Evolutionary conservation across 2,888 invertebrate species (phyloP).

Genomic region (Adelphocoris suturalis): DNA sequence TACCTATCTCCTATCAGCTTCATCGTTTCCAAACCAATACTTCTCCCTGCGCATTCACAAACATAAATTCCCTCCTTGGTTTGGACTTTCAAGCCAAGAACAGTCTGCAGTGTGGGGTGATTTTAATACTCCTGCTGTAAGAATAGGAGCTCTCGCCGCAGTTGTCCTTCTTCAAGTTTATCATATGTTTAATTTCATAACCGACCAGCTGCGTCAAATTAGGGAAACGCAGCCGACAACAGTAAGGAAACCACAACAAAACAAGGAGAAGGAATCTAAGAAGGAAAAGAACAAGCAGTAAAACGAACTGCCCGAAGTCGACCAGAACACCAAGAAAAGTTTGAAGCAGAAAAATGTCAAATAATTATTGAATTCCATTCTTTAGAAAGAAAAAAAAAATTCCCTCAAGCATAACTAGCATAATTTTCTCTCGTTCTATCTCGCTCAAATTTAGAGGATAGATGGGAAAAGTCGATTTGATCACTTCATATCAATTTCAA

Average conservation of each 20-base stretch:
- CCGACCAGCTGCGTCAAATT: constrained; percentile 89
- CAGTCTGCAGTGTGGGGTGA: constrained; percentile 83
- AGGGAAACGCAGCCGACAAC: constrained; percentile 81
- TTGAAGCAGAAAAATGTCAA: constrained; percentile 83
- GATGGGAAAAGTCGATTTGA: no score
- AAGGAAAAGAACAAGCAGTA: constrained; percentile 81
- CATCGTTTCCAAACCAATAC: no score
- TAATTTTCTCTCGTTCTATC: no score
- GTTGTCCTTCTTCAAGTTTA: constrained; percentile 91
- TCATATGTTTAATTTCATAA: constrained; percentile 94
- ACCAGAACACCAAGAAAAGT: constrained; percentile 90
- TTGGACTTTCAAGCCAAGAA: constrained; percentile 86
- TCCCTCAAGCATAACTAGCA: no score
- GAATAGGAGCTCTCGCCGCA: constrained; percentile 87
- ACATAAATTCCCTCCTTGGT: no score
- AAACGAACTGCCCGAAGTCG: constrained; percentile 93
- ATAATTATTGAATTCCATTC: constrained; percentile 75
- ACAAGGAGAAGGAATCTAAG: constrained; percentile 79
- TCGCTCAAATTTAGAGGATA: no score
- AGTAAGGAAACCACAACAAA: constrained; percentile 72
- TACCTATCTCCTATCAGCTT: no score
- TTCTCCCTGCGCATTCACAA: no score
- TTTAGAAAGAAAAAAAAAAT: constrained; percentile 18
- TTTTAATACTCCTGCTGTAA: constrained; percentile 85
- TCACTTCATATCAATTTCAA: no score